Base-by-base conservation (phyloP, 2,888 invertebrate genomes). In the Automeris io region DNA sequence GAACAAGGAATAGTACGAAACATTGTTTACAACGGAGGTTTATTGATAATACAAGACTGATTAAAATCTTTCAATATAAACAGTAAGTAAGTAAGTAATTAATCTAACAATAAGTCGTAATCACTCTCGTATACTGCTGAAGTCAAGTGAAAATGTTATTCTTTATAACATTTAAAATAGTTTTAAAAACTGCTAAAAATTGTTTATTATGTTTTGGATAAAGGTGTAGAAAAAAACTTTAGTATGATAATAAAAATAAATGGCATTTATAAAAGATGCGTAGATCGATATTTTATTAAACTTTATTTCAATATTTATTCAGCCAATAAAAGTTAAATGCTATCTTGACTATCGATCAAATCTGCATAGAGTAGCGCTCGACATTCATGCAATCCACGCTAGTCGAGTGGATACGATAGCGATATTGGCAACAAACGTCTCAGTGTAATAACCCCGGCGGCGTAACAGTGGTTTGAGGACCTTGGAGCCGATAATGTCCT, bases 401-500 rank as follows among this genome's bases (percentile, higher is more conserved):
- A 24, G 13, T 19, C 13, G 21, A 24, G 11, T 18, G 16, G 33
- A 35, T 38, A 38, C 35, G 26, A 23, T 22, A 39, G 19, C 37
- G 32, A 37, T 48, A 41, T 44, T 45, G 37, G 43, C 39, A 39
- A 46, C 39, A 44, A 43, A 39, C 38, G 23, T 37, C 22, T 25
- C 37, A 36, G 41, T 39, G 35, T 37, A 42, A 40, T 42, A 44
- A 45, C 40, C 43, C 45, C 39, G 33, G n/a, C 16, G n/a, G 29
- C 7, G 13, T 3, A 13, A 29, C 29, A 29, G 39, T 36, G 19
- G 40, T 26, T 41, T 42, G 32, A 35, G 39, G 46, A 47, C 52
- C 51, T 53, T 53, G 49, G 32, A 12, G 41, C 39, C 35, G 36
- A 47, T 46, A 45, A 44, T 41, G 43, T 47, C 45, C 39, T 39